Conservation (phyloP, 2,888 invertebrate species). For the Cinara cedri region DNA sequence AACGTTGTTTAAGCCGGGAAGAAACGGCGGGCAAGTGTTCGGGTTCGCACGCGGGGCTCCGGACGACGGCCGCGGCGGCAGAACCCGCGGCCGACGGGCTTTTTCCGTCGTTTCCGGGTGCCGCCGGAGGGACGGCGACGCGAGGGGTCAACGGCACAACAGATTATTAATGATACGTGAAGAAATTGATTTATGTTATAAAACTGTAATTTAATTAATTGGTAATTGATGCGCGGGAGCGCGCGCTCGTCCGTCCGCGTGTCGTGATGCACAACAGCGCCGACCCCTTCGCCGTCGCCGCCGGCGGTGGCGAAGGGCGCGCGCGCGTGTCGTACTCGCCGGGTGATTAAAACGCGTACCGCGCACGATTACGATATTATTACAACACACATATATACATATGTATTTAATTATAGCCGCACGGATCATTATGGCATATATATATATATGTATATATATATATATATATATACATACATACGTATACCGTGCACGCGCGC, state of each 20-base stretch:
- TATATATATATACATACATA: background rate
- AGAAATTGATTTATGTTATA: slow-evolving; percentile 57
- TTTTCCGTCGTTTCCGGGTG: slow-evolving; percentile 35
- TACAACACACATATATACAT: no score
- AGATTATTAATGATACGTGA: slow-evolving; percentile 57
- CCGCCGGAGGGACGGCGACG: background rate
- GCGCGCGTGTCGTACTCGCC: background rate
- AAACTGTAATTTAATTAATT: slow-evolving; percentile 57
- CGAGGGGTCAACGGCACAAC: slow-evolving; percentile 47
- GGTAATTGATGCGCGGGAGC: slow-evolving; percentile 54
- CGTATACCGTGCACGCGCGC: no score
- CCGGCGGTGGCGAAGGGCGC: slow-evolving; percentile 7
- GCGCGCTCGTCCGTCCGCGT: slow-evolving; percentile 7
- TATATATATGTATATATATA: background rate
- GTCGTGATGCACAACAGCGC: background rate
- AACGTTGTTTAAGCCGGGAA: background rate
- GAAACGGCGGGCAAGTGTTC: background rate
- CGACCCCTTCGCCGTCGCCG: background rate
- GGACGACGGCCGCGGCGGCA: background rate
- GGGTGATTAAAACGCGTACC: slow-evolving; percentile 13
- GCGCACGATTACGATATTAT: background rate
- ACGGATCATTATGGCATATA: background rate
- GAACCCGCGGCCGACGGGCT: no score
- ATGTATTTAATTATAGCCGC: background rate
- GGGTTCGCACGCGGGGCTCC: slow-evolving; percentile 36